Base-by-base conservation (phyloP, 1,140 invertebrate species). In the Dolichoris vasculosae region DNA sequence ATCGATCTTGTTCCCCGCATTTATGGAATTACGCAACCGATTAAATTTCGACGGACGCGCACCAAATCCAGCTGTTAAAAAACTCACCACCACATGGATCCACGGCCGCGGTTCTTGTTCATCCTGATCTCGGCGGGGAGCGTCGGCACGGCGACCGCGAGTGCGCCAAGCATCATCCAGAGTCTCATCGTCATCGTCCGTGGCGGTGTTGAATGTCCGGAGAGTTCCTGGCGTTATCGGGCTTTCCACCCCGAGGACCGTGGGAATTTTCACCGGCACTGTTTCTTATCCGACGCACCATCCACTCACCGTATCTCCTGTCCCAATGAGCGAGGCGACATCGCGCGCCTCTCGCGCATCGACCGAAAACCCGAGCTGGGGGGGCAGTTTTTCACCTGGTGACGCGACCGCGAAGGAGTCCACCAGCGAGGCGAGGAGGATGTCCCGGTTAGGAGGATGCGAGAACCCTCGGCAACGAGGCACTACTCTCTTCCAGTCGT, bases 61-160 rank as follows among this genome's bases (percentile, higher is more conserved):
- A n/a, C n/a, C n/a, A n/a, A n/a, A n/a, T n/a, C n/a, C n/a, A n/a
- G n/a, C n/a, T n/a, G n/a, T n/a, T n/a, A 40, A 20, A 46, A 63
- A 84, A 91, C 94, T 87, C 90, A 95, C 94, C 94, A 94, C 94
- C 94, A 95, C 94, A 94, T 94, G 75, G 94, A 94, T 89, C 94
- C 94, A 84, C 94, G 90, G 73, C 94, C 94, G 85, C 94, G 91
- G 86, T 94, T 94, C 87, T 94, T 94, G 89, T 91, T 94, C 87
- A 92, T 92, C 82, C 86, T 89, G 81, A 92, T 90, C 51, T 93
- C 92, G 43, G 91, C 90, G 40, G 90, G 88, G n/a, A 90, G 86
- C 26, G 87, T 86, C 63, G 92, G 88, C 30, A 90, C 84, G 64
- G 89, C 91, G 30, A 92, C 90, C 86, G 88, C 90, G 6, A 93